Conservation (phyloP, 2,113 vertebrate species). For the Danionella cerebrum region DNA sequence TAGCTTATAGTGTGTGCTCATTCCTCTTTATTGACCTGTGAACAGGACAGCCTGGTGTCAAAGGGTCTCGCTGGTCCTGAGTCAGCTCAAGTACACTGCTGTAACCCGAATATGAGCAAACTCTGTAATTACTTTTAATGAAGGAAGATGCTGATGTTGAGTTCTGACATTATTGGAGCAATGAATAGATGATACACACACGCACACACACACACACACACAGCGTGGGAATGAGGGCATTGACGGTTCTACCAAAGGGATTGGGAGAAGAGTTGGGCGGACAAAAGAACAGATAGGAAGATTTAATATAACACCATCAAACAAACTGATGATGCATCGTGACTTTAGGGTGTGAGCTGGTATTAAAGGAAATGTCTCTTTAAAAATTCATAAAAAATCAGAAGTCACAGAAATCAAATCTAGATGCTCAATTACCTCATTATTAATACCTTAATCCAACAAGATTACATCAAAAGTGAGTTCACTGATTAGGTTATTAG, state of each 20-base stretch:
- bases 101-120: background rate
- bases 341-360: no score
- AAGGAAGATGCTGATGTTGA: conserved; percentile 40
- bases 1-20: background rate
- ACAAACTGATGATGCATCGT: background rate
- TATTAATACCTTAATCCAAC: no score
- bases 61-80: background rate
- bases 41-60: background rate
- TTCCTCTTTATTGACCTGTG: background rate
- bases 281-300: conserved; percentile 3
- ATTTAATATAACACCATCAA: background rate
- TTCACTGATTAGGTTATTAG: no score
- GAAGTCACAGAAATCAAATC: no score
- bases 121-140: conserved; percentile 45
- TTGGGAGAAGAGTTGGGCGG: background rate
- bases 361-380: no score
- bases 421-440: no score
- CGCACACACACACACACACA: conserved; percentile 2
- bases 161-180: conserved; percentile 37
- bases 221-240: conserved; percentile 22
- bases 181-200: conserved; percentile 7
- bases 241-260: background rate
- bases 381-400: no score
- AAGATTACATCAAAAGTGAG: no score
- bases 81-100: background rate